Evolutionary conservation across 2,888 invertebrate genomes (phyloP).

Genomic region (Ophioninae sp.): DNA sequence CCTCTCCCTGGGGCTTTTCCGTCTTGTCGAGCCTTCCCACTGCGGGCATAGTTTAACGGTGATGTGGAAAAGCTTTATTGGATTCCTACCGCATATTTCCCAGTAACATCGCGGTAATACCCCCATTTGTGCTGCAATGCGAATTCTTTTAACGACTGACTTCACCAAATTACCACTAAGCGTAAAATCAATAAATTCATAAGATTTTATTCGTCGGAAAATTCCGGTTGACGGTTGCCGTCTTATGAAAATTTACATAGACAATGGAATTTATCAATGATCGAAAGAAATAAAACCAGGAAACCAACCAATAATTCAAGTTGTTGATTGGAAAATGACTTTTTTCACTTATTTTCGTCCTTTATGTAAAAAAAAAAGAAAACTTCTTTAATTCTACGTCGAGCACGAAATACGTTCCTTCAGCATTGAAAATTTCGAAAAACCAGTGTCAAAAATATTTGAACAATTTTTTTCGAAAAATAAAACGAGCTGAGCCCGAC

Average conservation of each 20-base stretch:
- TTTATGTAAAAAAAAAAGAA: too few relatives aligned
- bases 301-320: too few relatives aligned
- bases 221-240: neutral
- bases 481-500: too few relatives aligned
- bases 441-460: too few relatives aligned
- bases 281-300: too few relatives aligned
- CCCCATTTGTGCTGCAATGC: neutral
- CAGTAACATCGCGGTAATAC: conserved; percentile 26
- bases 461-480: too few relatives aligned
- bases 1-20: neutral
- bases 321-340: too few relatives aligned
- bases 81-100: conserved; percentile 52
- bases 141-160: conserved; percentile 39
- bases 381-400: too few relatives aligned
- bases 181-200: neutral
- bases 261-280: too few relatives aligned
- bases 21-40: neutral
- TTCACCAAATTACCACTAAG: conserved; percentile 27
- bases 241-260: neutral
- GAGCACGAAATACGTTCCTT: too few relatives aligned
- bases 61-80: conserved; percentile 47
- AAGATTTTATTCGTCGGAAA: conserved; percentile 9
- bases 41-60: neutral
- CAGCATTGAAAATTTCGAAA: too few relatives aligned
- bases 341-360: too few relatives aligned